A percentile compares a stretch with the other conserved stretches of the same genome.
Evolutionary conservation across 2,888 invertebrate genomes (phyloP).

Genomic region (Xestia ashworthii): DNA sequence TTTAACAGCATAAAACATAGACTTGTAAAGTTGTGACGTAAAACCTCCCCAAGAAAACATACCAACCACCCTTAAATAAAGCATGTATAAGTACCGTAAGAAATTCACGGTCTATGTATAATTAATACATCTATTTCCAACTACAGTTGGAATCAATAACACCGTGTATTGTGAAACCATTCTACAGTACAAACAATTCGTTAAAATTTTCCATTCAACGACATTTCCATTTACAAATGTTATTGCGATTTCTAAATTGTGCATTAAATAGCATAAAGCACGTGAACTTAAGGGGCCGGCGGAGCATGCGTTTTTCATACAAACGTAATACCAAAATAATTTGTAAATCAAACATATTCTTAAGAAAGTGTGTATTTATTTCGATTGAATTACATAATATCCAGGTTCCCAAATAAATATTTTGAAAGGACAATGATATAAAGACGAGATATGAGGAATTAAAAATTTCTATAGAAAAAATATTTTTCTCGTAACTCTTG

Average conservation of each 20-base stretch:
- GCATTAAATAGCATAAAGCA: background rate
- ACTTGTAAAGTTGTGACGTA: slow-evolving; percentile 4
- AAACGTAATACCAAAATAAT: too few relatives aligned
- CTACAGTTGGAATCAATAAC: slow-evolving; percentile 25
- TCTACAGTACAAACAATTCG: background rate
- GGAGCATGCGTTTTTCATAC: too few relatives aligned
- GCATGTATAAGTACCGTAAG: background rate
- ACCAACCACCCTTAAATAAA: background rate
- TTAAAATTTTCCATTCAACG: slow-evolving; percentile 2
- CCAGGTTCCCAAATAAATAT: too few relatives aligned
- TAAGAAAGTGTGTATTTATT: too few relatives aligned
- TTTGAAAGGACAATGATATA: too few relatives aligned
- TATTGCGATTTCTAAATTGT: background rate
- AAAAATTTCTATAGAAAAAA: too few relatives aligned
- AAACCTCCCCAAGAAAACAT: background rate
- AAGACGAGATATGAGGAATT: too few relatives aligned
- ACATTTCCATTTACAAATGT: background rate
- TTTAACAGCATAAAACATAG: slow-evolving; percentile 6
- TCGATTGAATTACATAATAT: too few relatives aligned
- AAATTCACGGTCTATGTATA: slow-evolving; percentile 21
- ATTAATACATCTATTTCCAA: slow-evolving; percentile 41
- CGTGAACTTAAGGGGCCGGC: too few relatives aligned
- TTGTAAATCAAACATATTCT: too few relatives aligned
- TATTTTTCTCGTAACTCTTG: too few relatives aligned
- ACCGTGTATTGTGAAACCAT: background rate